A percentile compares a stretch with the other conserved stretches of the same genome.
Conservation (phyloP, 1,140 invertebrate species). For the Aplysia californica region DNA sequence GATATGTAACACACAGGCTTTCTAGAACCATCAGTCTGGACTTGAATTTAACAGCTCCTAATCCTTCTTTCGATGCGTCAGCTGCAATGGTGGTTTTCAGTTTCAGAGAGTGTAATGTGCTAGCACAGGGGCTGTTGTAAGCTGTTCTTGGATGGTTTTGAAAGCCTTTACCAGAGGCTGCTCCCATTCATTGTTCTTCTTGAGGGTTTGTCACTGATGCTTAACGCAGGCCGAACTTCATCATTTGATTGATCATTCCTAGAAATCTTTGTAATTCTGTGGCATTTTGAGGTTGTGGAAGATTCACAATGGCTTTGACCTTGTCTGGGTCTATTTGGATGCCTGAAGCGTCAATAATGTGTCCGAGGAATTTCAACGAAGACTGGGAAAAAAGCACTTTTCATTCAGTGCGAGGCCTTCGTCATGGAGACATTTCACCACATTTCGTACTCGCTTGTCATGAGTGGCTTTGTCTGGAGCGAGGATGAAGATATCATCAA, state of each 20-base stretch:
- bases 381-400: neutral
- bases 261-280: constrained; percentile 36
- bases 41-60: constrained; percentile 2
- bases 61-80: neutral
- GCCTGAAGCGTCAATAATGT: neutral
- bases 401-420: constrained; percentile 8
- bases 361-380: neutral
- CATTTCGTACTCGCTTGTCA: constrained; percentile 8
- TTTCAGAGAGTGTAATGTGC: neutral
- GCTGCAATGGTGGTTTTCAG: neutral
- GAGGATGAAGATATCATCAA: constrained; percentile 39
- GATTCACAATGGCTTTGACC: constrained; percentile 22
- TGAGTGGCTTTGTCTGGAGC: constrained; percentile 24
- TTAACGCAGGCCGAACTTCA: constrained; percentile 42
- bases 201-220: constrained; percentile 10
- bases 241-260: constrained; percentile 63
- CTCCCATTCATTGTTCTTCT: constrained; percentile 22
- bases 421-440: constrained; percentile 30
- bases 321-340: neutral
- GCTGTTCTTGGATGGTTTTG: constrained; percentile 12
- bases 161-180: constrained; percentile 12
- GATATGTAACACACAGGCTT: neutral
- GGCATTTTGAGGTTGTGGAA: constrained; percentile 21
- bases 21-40: neutral
- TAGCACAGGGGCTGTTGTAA: neutral